A percentile compares a stretch with the other conserved stretches of the same genome.
Conservation (phyloP, 2,888 invertebrate species). For the Synanthedon vespiformis region DNA sequence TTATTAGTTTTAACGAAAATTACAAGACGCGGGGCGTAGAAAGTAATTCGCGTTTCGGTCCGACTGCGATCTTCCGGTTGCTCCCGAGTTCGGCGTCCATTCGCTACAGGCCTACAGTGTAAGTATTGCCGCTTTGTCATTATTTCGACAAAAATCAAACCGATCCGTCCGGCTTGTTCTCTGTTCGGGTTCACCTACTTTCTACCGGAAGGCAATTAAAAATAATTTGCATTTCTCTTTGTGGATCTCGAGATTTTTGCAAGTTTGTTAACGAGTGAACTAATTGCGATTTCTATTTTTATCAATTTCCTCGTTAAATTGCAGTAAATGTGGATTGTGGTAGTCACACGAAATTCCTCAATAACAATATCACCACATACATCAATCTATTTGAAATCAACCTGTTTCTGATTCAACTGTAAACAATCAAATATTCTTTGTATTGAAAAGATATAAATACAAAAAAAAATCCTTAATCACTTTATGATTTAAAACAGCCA, state of each 20-base stretch:
- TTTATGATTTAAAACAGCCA: no score
- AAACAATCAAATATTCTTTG: no score
- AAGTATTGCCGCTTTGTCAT: slow-evolving; percentile 31
- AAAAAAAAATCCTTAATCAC: no score
- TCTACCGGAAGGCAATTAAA: slow-evolving; percentile 68
- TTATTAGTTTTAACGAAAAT: neutral
- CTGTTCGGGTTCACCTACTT: slow-evolving; percentile 60
- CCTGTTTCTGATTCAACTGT: no score
- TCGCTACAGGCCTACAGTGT: slow-evolving; percentile 18
- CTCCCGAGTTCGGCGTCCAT: slow-evolving; percentile 16
- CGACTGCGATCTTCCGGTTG: neutral
- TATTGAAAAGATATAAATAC: no score
- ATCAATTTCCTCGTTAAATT: no score
- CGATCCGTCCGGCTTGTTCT: slow-evolving; percentile 40
- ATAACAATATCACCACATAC: no score
- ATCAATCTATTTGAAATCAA: no score
- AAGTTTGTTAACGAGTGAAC: slow-evolving; percentile 13
- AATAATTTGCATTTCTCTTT: slow-evolving; percentile 64
- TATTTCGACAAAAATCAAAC: slow-evolving; percentile 47
- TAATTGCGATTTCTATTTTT: neutral
- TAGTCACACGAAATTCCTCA: no score
- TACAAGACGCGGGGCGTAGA: neutral
- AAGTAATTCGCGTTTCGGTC: neutral
- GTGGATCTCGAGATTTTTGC: slow-evolving; percentile 32
- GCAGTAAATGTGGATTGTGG: no score